A percentile compares a stretch with the other conserved stretches of the same genome.
Conservation (phyloP, 2,113 vertebrate genomes). For the Rattus norvegicus region GRCr8 NC_086028.1:83846001-83846500, state of each 20-base stretch:
- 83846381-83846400: background rate
- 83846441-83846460: background rate
- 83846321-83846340: background rate
- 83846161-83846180: background rate
- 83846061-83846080: background rate
- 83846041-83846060: background rate
- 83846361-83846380: background rate
- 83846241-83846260: background rate
- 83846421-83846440: background rate
- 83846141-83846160: background rate
- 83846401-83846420: too few relatives aligned
- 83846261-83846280: slow-evolving; percentile 19
- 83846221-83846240: slow-evolving; percentile 19
- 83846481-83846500: slow-evolving; percentile 22
- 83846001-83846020: background rate
- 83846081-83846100: background rate
- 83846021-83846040: background rate
- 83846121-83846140: background rate
- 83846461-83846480: too few relatives aligned
- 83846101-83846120: slow-evolving; percentile 15
- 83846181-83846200: slow-evolving; percentile 87
- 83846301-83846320: slow-evolving; percentile 2
- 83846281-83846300: slow-evolving; percentile 44
- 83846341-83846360: background rate
- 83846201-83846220: slow-evolving; percentile 85